Evolutionary conservation across 2,113 vertebrate species (phyloP), one percentile per base, ranked within the genome.

Genomic region (Melanerpes formicivorus): DNA sequence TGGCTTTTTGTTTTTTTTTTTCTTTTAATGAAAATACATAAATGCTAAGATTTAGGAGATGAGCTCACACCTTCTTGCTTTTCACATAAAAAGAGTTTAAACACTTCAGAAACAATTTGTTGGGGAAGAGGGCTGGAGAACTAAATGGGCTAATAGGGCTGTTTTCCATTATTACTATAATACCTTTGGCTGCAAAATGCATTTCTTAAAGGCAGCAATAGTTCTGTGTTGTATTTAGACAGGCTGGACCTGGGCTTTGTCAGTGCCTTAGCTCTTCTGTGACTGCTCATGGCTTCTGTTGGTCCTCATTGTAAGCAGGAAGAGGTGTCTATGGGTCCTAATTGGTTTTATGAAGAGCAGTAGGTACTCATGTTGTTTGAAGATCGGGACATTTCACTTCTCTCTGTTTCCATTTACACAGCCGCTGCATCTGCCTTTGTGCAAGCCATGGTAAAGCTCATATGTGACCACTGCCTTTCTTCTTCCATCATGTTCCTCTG

Each of bases 281-380:
- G 50, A 7, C 65, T 1, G 0, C 27, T 48, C 4, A 1, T 3
- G 5, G 17, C 65, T 64, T 42, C 70, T 80, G 69, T 50, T 0
- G 0, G n/a, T 50, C 55, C 11, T 16, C 3, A 1, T 6, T 5
- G 3, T 56, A 23, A 87, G 71, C 54, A 66, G 63, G 19, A 46
- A 12, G 18, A 55, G 22, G 4, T n/a, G 26, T 15, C 54, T 70
- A n/a, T 52, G 52, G n/a, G 9, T 29, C 70, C 30, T 52, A 56
- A 11, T 0, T 6, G 14, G 4, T 75, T 81, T 69, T 71, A 7
- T n/a, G 25, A 32, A 58, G 60, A 34, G 11, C 18, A 71, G 42
- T 46, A 67, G 82, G 58, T 74, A 18, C 82, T 74, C 3, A 3
- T 27, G 40, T 73, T 85, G 50, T 63, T 85, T 74, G 23, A 63